Base-by-base conservation (phyloP, 2,113 vertebrate species). In the Corythoichthys intestinalis region DNA sequence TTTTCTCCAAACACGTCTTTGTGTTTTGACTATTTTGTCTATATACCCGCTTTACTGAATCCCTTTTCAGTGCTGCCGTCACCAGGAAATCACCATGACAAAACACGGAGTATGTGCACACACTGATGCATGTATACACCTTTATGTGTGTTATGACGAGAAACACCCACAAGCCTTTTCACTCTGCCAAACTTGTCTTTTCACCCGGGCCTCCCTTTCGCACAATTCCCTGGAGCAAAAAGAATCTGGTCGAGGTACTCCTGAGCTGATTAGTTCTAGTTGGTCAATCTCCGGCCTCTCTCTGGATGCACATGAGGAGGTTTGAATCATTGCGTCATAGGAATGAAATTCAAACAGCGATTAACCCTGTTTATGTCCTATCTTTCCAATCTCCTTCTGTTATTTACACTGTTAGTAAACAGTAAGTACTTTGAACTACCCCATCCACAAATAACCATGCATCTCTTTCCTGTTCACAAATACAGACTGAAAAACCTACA, bases 181-280 rank as follows among this genome's bases (percentile, higher is more conserved):
- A 70, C 56, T 66, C 66, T 74, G 69, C 41, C 46, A 59, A 13
- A 70, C 65, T 74, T 20, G 28, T 41, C 50, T 47, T 78, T 69
- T 72, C 70, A 28, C 47, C 34, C 74, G 61, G 12, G 1, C 28
- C 53, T 59, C 59, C 46, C 66, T 50, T 73, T 68, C 76, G 75
- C 71, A 76, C 76, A 70, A 74, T 66, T 74, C 46, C 47, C 41
- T 50, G 28, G 54, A 65, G 60, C 60, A 67, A 69, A 50, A 66
- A 52, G 58, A 66, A 64, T 67, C 65, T 12, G 69, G 35, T 49
- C 4, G 14, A 66, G 28, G 57, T 58, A n/a, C 49, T 77, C 73
- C 66, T 77, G 74, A 68, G 58, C 65, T 56, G 59, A 87, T 91
- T 86, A 82, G 83, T 83, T 88, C 79, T 76, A 74, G 83, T 58